These are phyloP conservation scores for Pinna nobilis DNA, from an alignment of 1,140 invertebrate genomes.

Conservation along the genomic window DNA sequence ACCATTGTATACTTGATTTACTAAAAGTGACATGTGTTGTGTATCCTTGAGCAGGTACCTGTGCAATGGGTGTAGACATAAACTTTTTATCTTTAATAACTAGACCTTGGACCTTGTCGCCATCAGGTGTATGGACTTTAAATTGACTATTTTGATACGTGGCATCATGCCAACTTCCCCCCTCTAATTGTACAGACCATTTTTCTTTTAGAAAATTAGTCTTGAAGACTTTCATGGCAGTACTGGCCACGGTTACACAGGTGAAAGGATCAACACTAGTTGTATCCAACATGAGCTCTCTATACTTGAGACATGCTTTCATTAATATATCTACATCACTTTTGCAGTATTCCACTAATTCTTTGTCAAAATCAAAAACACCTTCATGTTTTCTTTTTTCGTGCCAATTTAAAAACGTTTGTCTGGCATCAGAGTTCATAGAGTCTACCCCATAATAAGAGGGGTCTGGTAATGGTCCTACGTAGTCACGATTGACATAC, in stretches of 20 bases:
- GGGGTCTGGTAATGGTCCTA: conserved; percentile 13
- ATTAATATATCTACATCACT: conserved; percentile 33
- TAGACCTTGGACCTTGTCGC: background rate
- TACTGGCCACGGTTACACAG: conserved; percentile 26
- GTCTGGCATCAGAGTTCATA: conserved; percentile 17
- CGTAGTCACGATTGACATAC: conserved; percentile 26
- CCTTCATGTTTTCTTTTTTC: background rate
- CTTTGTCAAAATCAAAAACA: conserved; percentile 17
- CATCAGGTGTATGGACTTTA: background rate
- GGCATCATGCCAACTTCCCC: background rate
- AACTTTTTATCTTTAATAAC: conserved; percentile 21
- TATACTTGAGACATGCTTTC: conserved; percentile 30
- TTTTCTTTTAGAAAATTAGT: conserved; percentile 27
- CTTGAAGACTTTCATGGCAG: conserved; percentile 39
- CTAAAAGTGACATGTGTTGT: conserved; percentile 20
- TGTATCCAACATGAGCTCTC: conserved; percentile 19
- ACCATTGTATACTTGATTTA: conserved; percentile 24
- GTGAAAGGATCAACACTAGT: conserved; percentile 36
- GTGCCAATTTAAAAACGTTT: conserved; percentile 23
- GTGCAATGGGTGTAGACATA: conserved; percentile 29
- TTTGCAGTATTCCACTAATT: conserved; percentile 35
- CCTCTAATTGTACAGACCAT: background rate
- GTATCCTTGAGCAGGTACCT: conserved; percentile 36
- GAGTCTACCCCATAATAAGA: conserved; percentile 21
- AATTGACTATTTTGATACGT: background rate